Percentiles rank a stretch among this genome's conserved stretches.
These are phyloP conservation scores for Thalassarche chlororhynchos DNA, from an alignment of 2,113 vertebrate species.

Conservation along the genomic window DNA sequence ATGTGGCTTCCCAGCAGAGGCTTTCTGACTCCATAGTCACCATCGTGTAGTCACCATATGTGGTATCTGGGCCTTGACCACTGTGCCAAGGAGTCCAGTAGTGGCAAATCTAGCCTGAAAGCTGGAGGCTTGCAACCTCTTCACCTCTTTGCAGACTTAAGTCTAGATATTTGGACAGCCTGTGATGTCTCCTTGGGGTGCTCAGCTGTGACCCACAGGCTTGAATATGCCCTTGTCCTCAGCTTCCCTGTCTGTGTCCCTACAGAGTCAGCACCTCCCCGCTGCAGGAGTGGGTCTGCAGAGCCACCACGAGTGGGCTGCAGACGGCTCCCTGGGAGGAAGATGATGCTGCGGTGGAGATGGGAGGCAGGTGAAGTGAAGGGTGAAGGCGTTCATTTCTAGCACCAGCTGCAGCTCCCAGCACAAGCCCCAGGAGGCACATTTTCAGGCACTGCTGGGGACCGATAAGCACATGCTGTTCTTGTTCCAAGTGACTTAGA, in stretches of 20 bases:
- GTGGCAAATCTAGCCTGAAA: background rate
- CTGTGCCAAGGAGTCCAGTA: background rate
- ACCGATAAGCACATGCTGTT: accelerated
- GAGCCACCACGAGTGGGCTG: accelerated
- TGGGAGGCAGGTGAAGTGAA: accelerated
- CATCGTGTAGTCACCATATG: accelerated
- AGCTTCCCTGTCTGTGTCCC: background rate
- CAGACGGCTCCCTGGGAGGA: accelerated
- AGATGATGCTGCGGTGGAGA: accelerated
- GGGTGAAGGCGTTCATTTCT: background rate
- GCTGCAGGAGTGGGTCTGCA: accelerated
- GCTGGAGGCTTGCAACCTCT: background rate
- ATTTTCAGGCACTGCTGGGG: background rate
- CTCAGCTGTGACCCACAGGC: background rate
- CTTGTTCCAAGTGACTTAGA: background rate
- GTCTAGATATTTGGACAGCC: background rate
- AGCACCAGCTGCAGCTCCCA: background rate
- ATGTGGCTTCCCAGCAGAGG: background rate
- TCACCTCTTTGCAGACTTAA: background rate
- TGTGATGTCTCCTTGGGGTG: background rate
- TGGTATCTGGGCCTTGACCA: background rate
- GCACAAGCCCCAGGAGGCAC: background rate
- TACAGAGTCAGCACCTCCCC: accelerated
- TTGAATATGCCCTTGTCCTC: background rate
- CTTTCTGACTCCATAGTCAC: background rate